Base-by-base conservation (phyloP, 2,113 vertebrate genomes). In the Rhinichthys klamathensis region DNA sequence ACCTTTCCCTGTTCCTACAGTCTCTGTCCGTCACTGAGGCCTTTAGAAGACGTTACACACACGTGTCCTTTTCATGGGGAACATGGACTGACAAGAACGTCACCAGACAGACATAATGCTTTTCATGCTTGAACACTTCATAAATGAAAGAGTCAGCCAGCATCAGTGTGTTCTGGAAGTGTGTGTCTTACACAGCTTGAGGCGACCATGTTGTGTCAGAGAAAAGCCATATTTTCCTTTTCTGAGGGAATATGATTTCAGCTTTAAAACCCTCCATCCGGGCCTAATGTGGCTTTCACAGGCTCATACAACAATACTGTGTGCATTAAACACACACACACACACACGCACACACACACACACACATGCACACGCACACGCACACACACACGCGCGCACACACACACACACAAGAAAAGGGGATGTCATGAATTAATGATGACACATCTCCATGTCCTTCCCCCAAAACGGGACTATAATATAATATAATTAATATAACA, bases 341-440 rank as follows among this genome's bases (percentile, higher is more conserved):
- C 56, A 58, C 56, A 58, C 56, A 23, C 69, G 61, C 85, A 44
- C 63, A 5, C 74, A 44, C 84, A 61, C 67, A 58, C 69, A 63
- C 85, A 25, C 61, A 12, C 76, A n/a, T n/a, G n/a, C n/a, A n/a
- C n/a, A n/a, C n/a, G n/a, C n/a, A n/a, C n/a, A n/a, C n/a, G n/a
- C n/a, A n/a, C n/a, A n/a, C n/a, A n/a, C n/a, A n/a, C n/a, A n/a
- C n/a, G n/a, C n/a, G n/a, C n/a, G n/a, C 85, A 65, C 25, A n/a
- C 38, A 41, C 65, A 23, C 84, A 63, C 75, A 30, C 77, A n/a
- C 60, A 32, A 73, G 56, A 61, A 76, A 77, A 73, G 78, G n/a
- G 58, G 74, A 21, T 21, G 73, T 12, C 73, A 87, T 85, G 82
- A 84, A 91, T 90, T 88, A 92, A 56, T 85, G 70, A 90, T 88